Base-by-base conservation (phyloP, 2,113 vertebrate species). In the Elaphurus davidianus region DNA sequence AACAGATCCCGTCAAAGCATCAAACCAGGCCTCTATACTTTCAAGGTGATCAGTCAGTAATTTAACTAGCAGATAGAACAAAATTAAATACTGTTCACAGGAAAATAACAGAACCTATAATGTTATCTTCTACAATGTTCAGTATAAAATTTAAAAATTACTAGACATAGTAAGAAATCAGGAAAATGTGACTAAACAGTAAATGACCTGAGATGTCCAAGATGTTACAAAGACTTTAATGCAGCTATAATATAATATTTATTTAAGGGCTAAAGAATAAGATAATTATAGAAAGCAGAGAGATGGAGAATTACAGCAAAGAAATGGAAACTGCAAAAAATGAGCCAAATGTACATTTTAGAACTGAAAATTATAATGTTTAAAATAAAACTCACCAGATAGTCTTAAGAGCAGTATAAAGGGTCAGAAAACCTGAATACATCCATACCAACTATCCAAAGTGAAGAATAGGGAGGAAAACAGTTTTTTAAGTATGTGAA, bases 341-440 rank as follows among this genome's bases (percentile, higher is more conserved):
- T 40, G 40, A 93, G 71, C 27, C 33, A 81, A 94, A n/a, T 90
- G 94, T n/a, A 95, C 87, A 96, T 67, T 96, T 13, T 96, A 82
- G n/a, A 91, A 91, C 86, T 97, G 6, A 93, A 96, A 95, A 89
- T 2, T 54, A 52, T 9, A 79, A 67, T 91, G 84, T 92, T 95
- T 94, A 83, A 92, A 94, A 87, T 87, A 93, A 95, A 64, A 94
- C 83, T 87, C 30, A 67, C 15, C 74, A 45, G 74, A 28, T 55
- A 64, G 52, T 23, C 33, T 78, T 84, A 90, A 84, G 21, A 83
- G 17, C 45, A 96, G 6, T 67, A 54, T 30, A 78, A 74, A 79
- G 19, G 15, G 1, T 62, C 47, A 92, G 79, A 27, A 54, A 59
- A 87, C 84, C 85, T 71, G 55, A 96, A 86, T 54, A 55, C 17